Evolutionary conservation across 2,888 invertebrate genomes (phyloP).

Genomic region (Agrochola lota): DNA sequence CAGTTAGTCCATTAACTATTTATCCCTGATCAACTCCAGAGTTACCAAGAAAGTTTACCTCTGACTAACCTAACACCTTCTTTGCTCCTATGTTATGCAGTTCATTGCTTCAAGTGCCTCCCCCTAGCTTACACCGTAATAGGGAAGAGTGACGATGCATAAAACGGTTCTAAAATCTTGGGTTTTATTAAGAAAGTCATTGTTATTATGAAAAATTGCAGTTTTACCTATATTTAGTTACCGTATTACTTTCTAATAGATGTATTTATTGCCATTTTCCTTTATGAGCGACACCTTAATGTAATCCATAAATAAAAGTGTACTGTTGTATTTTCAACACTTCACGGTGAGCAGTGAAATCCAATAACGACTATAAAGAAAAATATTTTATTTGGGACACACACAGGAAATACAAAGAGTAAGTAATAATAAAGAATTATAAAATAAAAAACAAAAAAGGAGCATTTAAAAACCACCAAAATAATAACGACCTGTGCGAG

Average conservation of each 20-base stretch:
- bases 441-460: no score
- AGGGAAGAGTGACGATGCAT: constrained; percentile 51
- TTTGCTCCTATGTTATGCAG: constrained; percentile 28
- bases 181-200: background rate
- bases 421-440: no score
- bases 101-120: constrained; percentile 30
- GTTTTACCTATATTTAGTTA: background rate
- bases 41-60: background rate
- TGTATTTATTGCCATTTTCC: no score
- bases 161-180: constrained; percentile 14
- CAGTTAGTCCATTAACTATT: background rate
- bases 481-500: no score
- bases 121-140: constrained; percentile 2
- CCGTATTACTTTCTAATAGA: background rate
- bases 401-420: no score
- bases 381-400: no score
- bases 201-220: background rate
- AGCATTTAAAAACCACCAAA: no score
- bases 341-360: background rate
- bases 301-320: no score
- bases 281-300: no score
- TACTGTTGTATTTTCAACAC: background rate
- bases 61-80: background rate
- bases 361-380: no score
- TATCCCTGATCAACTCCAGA: background rate